Evolutionary conservation across 2,797 vertebrate species (phyloP).

Genomic region (Hemibagrus guttatus): DNA sequence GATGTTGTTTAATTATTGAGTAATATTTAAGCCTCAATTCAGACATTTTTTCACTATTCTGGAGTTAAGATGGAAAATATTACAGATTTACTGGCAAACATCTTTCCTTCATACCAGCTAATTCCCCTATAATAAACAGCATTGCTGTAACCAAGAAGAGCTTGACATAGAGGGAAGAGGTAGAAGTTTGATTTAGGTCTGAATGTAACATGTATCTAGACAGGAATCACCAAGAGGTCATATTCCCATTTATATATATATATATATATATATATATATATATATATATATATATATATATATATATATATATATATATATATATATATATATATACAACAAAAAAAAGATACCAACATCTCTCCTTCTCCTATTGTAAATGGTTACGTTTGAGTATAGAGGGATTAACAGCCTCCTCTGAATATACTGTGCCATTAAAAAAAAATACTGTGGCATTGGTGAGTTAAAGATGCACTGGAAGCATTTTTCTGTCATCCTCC

Average conservation of each 20-base stretch:
- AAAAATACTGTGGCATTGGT: neutral
- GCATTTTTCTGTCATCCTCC: neutral
- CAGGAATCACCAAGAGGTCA: neutral
- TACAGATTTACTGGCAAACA: slow-evolving; percentile 14
- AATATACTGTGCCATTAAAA: neutral
- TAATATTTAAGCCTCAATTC: slow-evolving; percentile 48
- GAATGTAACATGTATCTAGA: neutral
- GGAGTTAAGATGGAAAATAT: slow-evolving; percentile 22
- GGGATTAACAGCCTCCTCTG: neutral
- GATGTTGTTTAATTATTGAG: slow-evolving; percentile 57
- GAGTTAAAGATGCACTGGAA: neutral
- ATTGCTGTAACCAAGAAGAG: neutral
- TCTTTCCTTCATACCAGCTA: slow-evolving; percentile 3
- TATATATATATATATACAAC: neutral
- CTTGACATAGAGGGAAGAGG: neutral
- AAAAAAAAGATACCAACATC: neutral
- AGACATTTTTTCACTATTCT: slow-evolving; percentile 27
- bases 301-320: no score
- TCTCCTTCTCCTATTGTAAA: neutral
- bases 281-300: no score
- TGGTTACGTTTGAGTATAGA: neutral
- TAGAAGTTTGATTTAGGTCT: neutral
- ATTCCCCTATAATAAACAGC: neutral
- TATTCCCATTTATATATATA: neutral
- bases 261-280: no score